These are phyloP conservation scores for Poecilobothrus nobilitatus DNA, from an alignment of 2,888 invertebrate species.

Conservation along the genomic window DNA sequence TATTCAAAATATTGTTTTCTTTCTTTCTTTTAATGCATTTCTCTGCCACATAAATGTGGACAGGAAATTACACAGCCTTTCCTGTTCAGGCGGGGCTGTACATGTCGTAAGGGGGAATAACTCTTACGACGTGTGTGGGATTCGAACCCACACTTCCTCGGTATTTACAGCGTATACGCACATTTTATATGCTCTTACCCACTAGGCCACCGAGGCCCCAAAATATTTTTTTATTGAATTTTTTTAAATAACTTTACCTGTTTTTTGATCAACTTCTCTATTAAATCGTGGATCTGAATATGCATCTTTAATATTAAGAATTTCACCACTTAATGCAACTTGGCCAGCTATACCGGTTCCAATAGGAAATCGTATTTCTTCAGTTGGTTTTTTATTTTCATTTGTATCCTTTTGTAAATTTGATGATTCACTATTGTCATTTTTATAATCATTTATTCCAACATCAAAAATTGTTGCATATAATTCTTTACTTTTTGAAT, in stretches of 20 bases:
- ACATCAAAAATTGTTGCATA: constrained; percentile 77
- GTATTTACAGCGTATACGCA: too few relatives aligned
- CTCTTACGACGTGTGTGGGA: too few relatives aligned
- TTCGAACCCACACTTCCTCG: too few relatives aligned
- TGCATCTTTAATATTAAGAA: constrained; percentile 73
- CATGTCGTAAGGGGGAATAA: too few relatives aligned
- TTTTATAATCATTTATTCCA: constrained; percentile 40
- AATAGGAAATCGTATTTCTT: constrained; percentile 60
- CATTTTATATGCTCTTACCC: too few relatives aligned
- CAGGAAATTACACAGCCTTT: too few relatives aligned
- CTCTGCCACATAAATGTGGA: too few relatives aligned
- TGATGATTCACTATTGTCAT: constrained; percentile 26
- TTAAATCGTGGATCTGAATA: constrained; percentile 72
- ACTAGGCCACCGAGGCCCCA: too few relatives aligned
- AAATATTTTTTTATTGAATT: too few relatives aligned
- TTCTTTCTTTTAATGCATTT: too few relatives aligned
- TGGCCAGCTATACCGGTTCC: constrained; percentile 74
- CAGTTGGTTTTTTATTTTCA: constrained; percentile 38
- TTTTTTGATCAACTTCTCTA: constrained; percentile 57
- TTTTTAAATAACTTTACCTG: constrained; percentile 45
- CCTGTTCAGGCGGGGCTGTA: too few relatives aligned
- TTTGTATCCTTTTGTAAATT: constrained; percentile 27
- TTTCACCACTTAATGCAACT: constrained; percentile 70
- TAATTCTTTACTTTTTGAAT: constrained; percentile 61
- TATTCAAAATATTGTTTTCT: too few relatives aligned